Base-by-base conservation (phyloP, 1,140 invertebrate species). In the Danaus plexippus region DNA sequence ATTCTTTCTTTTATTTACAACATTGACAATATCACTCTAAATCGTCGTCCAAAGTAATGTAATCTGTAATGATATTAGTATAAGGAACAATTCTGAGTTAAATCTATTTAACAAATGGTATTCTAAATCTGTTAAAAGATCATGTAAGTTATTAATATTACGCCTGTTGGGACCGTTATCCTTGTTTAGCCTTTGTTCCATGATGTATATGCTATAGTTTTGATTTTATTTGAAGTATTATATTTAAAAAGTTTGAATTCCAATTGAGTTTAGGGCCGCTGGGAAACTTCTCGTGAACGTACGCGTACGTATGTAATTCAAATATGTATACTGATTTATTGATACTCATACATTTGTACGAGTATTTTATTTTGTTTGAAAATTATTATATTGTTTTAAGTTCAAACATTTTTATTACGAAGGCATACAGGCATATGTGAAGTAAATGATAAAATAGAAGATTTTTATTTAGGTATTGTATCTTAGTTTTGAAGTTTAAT, bases 1-100 rank as follows among this genome's bases (percentile, higher is more conserved):
- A 75, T 75, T 79, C 73, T 79, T 77, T 79, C 73, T 71, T 66
- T 77, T 79, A 77, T 73, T 73, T 32, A 32, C 22, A 32, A 32
- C 22, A 32, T 32, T 32, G 22, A 32, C 22, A 32, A 32, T 32
- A 32, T 32, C 22, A 32, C 22, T 32, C 22, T 32, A 4, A 32
- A 32, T 32, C 22, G 22, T 32, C 22, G 22, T 32, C 7, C 22
- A 32, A 32, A 32, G 22, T 7, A 32, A 32, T 32, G 22, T 32
- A 32, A 32, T 32, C 22, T 32, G 7, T 32, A 32, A 32, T 32
- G 0, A 32, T 32, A 32, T 32, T 32, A 32, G 22, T 32, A 32
- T 32, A 32, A 32, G 22, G 22, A 32, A 32, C 22, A 32, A 32
- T 32, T 12, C 9, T 9, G 45, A 4, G 15, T 51, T 44, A 40